Conservation (phyloP, 2,113 vertebrate genomes). For the Cephalopterus ornatus region DNA sequence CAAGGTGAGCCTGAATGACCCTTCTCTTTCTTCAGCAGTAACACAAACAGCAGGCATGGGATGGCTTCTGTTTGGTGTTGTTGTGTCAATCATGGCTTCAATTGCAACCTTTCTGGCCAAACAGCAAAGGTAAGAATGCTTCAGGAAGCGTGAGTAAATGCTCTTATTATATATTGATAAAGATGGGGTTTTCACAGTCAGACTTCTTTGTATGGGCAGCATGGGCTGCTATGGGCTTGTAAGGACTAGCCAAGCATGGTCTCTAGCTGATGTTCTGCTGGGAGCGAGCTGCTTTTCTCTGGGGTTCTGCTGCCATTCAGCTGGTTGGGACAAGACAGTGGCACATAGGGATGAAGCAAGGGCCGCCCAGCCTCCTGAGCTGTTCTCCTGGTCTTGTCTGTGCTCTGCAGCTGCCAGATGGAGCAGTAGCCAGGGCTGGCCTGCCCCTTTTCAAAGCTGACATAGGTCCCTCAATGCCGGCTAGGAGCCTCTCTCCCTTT, state of each 20-base stretch:
- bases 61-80: conserved; percentile 20
- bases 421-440: not conserved
- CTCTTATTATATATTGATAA: not conserved
- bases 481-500: not conserved
- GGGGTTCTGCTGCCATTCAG: not conserved
- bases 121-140: conserved; percentile 47
- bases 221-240: not conserved
- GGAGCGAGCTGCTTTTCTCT: not conserved
- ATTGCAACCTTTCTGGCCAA: conserved; percentile 35
- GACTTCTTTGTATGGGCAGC: not conserved
- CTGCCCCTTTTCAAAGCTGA: not conserved
- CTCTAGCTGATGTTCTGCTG: not conserved
- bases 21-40: conserved; percentile 11
- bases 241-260: not conserved
- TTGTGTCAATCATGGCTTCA: not conserved
- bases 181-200: not conserved
- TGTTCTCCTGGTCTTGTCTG: not conserved
- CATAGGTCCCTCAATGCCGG: fast-evolving
- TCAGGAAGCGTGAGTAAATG: not conserved
- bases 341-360: not conserved
- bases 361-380: not conserved
- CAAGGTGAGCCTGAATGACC: not conserved
- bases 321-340: not conserved
- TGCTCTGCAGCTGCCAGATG: not conserved
- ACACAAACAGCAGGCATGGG: not conserved